Evolutionary conservation across 2,888 invertebrate species (phyloP).

Genomic region (Cremastobaeus sp.): DNA sequence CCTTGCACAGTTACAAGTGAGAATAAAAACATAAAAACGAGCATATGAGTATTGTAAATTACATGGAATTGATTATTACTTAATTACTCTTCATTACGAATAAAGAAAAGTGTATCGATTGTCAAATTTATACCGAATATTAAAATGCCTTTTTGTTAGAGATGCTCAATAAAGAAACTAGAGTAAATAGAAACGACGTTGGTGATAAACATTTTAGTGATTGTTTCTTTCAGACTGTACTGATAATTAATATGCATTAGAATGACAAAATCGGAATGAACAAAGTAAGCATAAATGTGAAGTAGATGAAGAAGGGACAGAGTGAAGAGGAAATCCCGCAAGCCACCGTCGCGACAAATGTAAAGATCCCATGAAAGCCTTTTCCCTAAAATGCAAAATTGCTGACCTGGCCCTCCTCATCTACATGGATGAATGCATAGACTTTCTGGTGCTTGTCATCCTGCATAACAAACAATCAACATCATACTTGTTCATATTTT

Average conservation of each 20-base stretch:
- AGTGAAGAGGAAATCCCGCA: constrained; percentile 60
- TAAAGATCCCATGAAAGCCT: constrained; percentile 60
- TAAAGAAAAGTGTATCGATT: too few relatives aligned
- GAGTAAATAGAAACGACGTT: too few relatives aligned
- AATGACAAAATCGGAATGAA: constrained; percentile 8
- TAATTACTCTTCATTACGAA: too few relatives aligned
- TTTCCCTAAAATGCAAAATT: constrained; percentile 70
- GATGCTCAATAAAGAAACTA: too few relatives aligned
- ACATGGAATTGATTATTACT: too few relatives aligned
- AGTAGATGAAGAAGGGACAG: constrained; percentile 68
- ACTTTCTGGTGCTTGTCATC: constrained; percentile 79
- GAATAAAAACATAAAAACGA: too few relatives aligned
- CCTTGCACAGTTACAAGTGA: too few relatives aligned
- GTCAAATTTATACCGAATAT: too few relatives aligned
- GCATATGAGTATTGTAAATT: too few relatives aligned
- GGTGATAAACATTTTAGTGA: too few relatives aligned
- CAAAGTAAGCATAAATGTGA: constrained; percentile 13
- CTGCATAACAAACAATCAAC: constrained; percentile 76
- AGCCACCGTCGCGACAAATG: constrained; percentile 56
- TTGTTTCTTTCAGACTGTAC: background rate
- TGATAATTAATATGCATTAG: background rate
- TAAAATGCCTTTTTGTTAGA: too few relatives aligned
- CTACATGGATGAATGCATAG: constrained; percentile 78
- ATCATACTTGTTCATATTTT: constrained; percentile 59
- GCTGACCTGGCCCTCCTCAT: constrained; percentile 79